phyloP scores from a whole-genome alignment of 2,797 vertebrate genomes.

The Sparus aurata region DNA sequence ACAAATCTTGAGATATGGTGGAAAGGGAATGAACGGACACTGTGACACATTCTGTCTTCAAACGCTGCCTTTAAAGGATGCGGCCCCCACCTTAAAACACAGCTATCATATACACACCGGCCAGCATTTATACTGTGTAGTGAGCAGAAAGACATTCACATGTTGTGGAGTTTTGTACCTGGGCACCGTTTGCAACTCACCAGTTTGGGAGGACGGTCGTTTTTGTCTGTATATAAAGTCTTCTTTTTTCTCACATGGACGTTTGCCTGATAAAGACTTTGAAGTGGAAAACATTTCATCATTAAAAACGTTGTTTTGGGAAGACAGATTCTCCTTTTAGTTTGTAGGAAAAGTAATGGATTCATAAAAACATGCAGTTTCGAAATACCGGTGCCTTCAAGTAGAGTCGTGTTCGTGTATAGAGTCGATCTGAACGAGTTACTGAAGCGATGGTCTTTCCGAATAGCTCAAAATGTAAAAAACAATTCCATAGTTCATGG shows the following conservation, averaged over 20 bases:
- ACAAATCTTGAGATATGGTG: no score
- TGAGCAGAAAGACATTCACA: background rate
- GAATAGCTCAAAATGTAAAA: no score
- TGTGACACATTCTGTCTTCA: no score
- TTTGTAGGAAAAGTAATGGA: background rate
- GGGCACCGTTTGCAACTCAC: background rate
- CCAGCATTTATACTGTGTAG: background rate
- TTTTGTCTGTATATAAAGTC: background rate
- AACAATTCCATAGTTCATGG: no score
- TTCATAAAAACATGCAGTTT: background rate
- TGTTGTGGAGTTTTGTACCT: background rate
- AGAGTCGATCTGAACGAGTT: background rate
- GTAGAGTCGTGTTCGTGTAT: no score
- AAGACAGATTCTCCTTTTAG: background rate
- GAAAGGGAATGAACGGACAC: no score
- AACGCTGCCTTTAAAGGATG: no score
- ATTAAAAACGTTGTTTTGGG: no score
- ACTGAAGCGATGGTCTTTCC: no score
- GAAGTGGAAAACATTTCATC: background rate
- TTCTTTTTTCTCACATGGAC: background rate
- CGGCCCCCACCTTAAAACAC: no score
- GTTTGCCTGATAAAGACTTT: slow-evolving; percentile 6
- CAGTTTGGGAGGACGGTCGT: background rate
- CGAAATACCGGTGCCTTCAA: background rate
- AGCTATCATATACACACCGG: background rate